A percentile compares a stretch with the other conserved stretches of the same genome.
Evolutionary conservation across 1,140 invertebrate species (phyloP).

Genomic region (Apis cerana): DNA sequence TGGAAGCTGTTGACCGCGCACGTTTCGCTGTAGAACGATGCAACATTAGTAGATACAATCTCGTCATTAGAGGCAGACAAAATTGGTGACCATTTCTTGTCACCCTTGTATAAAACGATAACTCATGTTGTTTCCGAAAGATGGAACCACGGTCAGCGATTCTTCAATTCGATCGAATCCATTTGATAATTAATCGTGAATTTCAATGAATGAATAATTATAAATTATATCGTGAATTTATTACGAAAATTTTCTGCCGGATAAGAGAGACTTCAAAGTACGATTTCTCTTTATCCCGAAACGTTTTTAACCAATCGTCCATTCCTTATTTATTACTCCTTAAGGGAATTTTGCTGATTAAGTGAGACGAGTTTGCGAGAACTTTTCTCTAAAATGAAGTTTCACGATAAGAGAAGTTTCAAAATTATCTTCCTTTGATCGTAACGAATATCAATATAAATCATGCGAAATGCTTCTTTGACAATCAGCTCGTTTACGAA

Average conservation of each 20-base stretch:
- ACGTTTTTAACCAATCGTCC: not conserved
- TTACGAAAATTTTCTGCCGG: too few relatives aligned
- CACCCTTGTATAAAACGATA: not conserved
- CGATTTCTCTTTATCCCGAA: slow-evolving; percentile 11
- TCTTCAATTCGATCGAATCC: not conserved
- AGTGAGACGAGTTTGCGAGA: not conserved
- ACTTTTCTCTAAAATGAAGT: not conserved
- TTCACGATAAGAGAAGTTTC: not conserved
- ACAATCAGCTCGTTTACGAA: not conserved
- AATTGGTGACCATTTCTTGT: slow-evolving; percentile 18
- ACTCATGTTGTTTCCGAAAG: not conserved
- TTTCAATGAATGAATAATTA: too few relatives aligned
- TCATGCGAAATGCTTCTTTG: not conserved
- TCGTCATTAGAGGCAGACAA: slow-evolving; percentile 29
- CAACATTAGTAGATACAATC: slow-evolving; percentile 40
- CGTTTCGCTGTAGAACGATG: slow-evolving; percentile 31
- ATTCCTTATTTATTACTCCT: slow-evolving; percentile 11
- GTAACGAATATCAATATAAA: not conserved
- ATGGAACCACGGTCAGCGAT: not conserved
- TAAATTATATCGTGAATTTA: not conserved
- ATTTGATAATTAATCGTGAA: not conserved
- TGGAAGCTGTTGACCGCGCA: slow-evolving; percentile 48
- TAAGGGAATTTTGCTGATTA: not conserved
- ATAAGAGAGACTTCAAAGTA: not conserved
- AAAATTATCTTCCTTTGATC: slow-evolving; percentile 12